These are phyloP conservation scores for Sinohyriopsis cumingii DNA, from an alignment of 2,888 invertebrate genomes.

Conservation along the genomic window DNA sequence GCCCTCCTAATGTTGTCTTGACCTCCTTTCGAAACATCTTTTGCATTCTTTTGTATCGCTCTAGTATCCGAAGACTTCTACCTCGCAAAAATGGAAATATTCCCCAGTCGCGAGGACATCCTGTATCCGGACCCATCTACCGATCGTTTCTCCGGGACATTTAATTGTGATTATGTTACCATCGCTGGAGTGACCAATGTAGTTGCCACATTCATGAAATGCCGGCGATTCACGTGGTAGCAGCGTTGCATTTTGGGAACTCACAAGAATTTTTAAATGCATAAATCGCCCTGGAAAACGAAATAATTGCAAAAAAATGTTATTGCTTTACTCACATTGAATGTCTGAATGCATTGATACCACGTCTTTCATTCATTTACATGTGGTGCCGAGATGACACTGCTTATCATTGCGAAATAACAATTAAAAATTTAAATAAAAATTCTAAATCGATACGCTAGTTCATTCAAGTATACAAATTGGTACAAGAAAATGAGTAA, in stretches of 20 bases:
- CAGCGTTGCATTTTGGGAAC: conserved; percentile 17
- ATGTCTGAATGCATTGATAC: too few relatives aligned
- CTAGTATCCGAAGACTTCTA: conserved; percentile 28
- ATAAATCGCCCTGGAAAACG: conserved; percentile 10
- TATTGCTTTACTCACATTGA: too few relatives aligned
- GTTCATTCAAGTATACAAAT: too few relatives aligned
- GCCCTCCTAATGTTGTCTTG: too few relatives aligned
- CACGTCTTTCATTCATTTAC: too few relatives aligned
- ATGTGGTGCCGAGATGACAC: too few relatives aligned
- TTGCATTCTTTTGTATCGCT: neutral
- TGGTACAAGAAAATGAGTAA: too few relatives aligned
- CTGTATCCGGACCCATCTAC: conserved; percentile 24
- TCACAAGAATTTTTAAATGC: conserved; percentile 21
- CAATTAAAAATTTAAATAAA: too few relatives aligned
- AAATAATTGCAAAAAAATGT: neutral
- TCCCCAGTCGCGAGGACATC: conserved; percentile 6
- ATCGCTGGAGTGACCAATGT: conserved; percentile 23
- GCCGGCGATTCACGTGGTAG: conserved; percentile 9
- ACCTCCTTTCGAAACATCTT: too few relatives aligned
- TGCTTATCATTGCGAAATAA: too few relatives aligned
- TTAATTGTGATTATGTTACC: conserved; percentile 24
- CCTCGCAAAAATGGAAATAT: conserved; percentile 26
- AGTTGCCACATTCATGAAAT: conserved; percentile 21
- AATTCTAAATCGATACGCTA: too few relatives aligned
- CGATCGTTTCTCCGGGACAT: conserved; percentile 21